These are phyloP conservation scores for Tetanocera ferruginea DNA, from an alignment of 2,888 invertebrate genomes.

Conservation along the genomic window DNA sequence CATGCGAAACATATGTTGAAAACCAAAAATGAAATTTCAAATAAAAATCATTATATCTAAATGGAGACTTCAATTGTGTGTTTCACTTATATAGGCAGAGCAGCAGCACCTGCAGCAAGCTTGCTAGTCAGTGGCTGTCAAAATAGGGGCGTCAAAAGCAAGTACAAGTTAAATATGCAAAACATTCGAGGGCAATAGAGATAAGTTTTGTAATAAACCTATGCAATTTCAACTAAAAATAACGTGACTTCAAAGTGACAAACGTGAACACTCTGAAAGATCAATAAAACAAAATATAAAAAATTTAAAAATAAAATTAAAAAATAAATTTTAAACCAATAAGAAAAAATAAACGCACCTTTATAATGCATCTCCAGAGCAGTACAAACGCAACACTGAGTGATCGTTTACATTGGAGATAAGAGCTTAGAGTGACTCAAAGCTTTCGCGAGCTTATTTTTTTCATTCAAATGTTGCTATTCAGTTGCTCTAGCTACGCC, in stretches of 20 bases:
- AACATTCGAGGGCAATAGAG: constrained; percentile 10
- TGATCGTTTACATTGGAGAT: no score
- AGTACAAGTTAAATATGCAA: not conserved
- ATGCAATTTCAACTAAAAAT: not conserved
- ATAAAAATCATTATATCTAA: not conserved
- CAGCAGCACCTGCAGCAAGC: not conserved
- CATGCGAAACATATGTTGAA: not conserved
- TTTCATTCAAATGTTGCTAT: no score
- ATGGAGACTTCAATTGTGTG: not conserved
- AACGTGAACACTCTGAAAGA: not conserved
- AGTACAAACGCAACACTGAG: no score
- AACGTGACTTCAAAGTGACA: not conserved
- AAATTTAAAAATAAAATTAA: not conserved
- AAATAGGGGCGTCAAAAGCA: constrained; percentile 14
- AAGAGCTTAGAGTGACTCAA: no score
- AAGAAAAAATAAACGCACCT: not conserved
- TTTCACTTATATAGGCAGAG: not conserved
- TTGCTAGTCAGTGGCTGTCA: not conserved
- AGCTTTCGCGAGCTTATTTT: no score
- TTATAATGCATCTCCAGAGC: not conserved
- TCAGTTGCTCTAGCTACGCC: not conserved
- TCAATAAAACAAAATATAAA: not conserved
- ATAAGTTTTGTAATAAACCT: not conserved
- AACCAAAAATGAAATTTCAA: not conserved
- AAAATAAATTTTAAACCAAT: not conserved